phyloP scores from a whole-genome alignment of 2,888 invertebrate genomes.

The Calephelis perditalis region DNA sequence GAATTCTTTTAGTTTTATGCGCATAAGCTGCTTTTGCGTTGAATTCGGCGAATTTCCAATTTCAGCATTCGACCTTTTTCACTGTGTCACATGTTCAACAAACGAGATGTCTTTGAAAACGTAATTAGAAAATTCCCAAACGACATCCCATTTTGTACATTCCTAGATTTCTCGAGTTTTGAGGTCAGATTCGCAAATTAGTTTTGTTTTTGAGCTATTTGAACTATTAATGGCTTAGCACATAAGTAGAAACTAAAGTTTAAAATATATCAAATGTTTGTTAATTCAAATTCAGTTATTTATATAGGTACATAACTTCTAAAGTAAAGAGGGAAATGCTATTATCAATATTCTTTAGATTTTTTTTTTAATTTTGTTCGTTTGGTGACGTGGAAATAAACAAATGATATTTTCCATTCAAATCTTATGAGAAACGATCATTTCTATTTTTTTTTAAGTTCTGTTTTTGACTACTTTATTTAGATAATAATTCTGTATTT shows the following conservation, averaged over 20 bases:
- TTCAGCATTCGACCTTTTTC: conserved; percentile 75
- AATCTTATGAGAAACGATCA: too few species aligned
- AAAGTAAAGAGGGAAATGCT: too few species aligned
- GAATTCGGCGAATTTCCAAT: conserved; percentile 53
- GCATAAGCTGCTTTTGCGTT: conserved; percentile 19
- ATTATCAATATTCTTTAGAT: too few species aligned
- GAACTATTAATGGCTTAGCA: not conserved
- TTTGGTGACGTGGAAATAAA: too few species aligned
- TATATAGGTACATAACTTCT: too few species aligned
- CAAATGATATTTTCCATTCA: too few species aligned
- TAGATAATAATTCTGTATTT: too few species aligned
- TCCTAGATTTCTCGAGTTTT: conserved; percentile 45
- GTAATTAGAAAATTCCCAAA: conserved; percentile 77
- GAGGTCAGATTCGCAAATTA: conserved; percentile 55
- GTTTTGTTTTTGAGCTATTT: conserved; percentile 49
- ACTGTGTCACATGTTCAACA: conserved; percentile 70
- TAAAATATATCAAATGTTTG: not conserved
- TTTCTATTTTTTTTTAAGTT: too few species aligned
- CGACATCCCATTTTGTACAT: conserved; percentile 53
- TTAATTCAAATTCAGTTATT: too few species aligned
- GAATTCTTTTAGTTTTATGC: conserved; percentile 8
- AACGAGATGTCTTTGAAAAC: conserved; percentile 77
- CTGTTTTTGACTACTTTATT: too few species aligned
- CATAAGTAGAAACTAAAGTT: not conserved
- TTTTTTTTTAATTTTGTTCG: too few species aligned